These are phyloP conservation scores for Cinclus cinclus DNA, from an alignment of 2,113 vertebrate genomes.

Conservation along the genomic window DNA sequence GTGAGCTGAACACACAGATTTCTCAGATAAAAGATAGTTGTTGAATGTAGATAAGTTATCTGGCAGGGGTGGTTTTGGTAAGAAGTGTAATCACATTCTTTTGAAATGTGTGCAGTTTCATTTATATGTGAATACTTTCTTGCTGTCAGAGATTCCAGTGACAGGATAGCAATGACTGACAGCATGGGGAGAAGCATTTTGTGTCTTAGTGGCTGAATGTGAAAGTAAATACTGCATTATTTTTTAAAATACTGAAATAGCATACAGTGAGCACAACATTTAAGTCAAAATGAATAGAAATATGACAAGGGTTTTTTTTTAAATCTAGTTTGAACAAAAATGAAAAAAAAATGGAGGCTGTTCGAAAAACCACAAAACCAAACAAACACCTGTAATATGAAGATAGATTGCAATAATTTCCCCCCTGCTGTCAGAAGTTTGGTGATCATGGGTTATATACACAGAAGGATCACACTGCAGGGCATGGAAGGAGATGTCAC, in stretches of 20 bases:
- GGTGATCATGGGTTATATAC: neutral
- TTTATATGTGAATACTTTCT: slow-evolving; percentile 7
- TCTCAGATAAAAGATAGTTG: neutral
- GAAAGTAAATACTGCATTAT: slow-evolving; percentile 27
- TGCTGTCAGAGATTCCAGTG: neutral
- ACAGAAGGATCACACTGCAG: neutral
- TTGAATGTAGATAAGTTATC: neutral
- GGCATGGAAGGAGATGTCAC: neutral
- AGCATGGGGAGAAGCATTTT: neutral
- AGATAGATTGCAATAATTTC: neutral
- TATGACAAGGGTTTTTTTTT: neutral
- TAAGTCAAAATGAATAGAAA: neutral
- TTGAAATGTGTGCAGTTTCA: neutral
- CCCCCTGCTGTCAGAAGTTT: neutral
- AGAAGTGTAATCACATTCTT: neutral
- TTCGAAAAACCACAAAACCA: neutral
- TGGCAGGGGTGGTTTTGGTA: neutral
- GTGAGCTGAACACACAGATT: neutral
- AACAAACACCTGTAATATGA: neutral
- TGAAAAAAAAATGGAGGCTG: neutral
- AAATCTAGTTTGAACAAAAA: neutral
- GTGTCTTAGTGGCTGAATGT: neutral
- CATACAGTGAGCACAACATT: neutral
- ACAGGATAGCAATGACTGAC: neutral
- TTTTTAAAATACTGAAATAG: neutral